phyloP scores from a whole-genome alignment of 2,888 invertebrate species.

The Caenorhabditis angaria region DNA sequence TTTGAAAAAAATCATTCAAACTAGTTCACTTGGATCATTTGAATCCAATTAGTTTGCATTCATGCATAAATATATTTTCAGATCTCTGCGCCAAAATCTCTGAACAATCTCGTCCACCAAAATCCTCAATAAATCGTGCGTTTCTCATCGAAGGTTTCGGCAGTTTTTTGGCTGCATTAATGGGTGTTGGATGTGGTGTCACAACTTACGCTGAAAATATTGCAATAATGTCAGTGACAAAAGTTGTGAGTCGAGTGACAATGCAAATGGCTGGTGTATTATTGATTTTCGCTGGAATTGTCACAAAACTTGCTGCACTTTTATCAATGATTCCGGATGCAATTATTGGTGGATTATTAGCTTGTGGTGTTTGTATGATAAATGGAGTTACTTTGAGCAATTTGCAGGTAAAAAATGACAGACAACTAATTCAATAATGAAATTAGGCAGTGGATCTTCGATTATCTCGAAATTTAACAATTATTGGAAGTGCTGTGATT shows the following conservation, averaged over 20 bases:
- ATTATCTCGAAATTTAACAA: conserved; percentile 58
- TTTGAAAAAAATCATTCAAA: too few species aligned
- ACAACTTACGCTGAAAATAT: conserved; percentile 67
- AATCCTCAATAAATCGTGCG: conserved; percentile 59
- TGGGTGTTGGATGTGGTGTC: conserved; percentile 64
- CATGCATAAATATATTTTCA: background rate
- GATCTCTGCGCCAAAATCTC: conserved; percentile 48
- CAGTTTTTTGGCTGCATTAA: conserved; percentile 55
- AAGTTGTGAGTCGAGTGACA: conserved; percentile 57
- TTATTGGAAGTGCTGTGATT: conserved; percentile 62
- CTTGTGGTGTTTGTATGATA: conserved; percentile 64
- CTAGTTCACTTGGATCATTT: too few species aligned
- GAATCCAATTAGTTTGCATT: too few species aligned
- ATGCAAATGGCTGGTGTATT: conserved; percentile 64
- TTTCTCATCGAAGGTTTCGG: conserved; percentile 66
- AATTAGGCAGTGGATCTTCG: conserved; percentile 46
- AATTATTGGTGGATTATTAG: conserved; percentile 64
- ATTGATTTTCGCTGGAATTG: conserved; percentile 43
- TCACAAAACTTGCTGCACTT: conserved; percentile 62
- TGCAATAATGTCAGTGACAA: conserved; percentile 63
- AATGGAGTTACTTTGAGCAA: conserved; percentile 62
- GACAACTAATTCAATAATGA: conserved; percentile 6
- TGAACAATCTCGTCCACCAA: conserved; percentile 57
- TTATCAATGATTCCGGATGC: conserved; percentile 65
- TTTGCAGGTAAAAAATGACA: conserved; percentile 32